Base-by-base conservation (phyloP, 37 sponge, comb jelly and placozoan genomes). In the Beroe forskalii region DNA sequence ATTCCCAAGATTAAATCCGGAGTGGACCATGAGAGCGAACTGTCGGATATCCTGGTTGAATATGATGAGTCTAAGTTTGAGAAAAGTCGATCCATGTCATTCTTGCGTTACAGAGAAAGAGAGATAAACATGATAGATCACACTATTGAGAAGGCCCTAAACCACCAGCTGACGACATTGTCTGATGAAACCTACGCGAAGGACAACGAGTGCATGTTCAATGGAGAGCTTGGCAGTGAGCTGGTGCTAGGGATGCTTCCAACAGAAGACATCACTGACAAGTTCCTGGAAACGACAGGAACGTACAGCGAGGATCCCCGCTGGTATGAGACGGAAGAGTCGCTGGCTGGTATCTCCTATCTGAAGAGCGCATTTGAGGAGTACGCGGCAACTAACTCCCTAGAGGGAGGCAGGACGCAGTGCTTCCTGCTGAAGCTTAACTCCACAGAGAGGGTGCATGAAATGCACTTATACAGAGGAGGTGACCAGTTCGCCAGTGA, bases 141-240 rank as follows among this genome's bases (percentile, higher is more conserved):
- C 12, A 80, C 35, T 1, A 44, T 80, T 20, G 27, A 20, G 12
- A 44, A 44, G 3, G 86, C 86, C 1, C 44, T 80, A 1, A 41
- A 80, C 30, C n/a, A 80, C 23, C 86, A 43, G 4, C 8, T 12
- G 1, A 80, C 35, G n/a, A 38, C 55, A 42, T 48, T 80, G 23
- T 80, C 86, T 38, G 86, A 80, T 38, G 55, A 33, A 23, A 25
- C 12, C 8, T n/a, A 80, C 30, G 86, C 86, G 1, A 41, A 33
- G 28, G 86, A 80, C 28, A 80, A 80, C 48, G 86, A 80, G 55
- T 80, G 86, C 28, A 80, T 80, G 30, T 80, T 80, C 40, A 80
- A 80, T 6, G 86, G 86, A 9, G 86, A 80, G 48, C 4, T 24
- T 2, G 40, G 86, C 1, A 38, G 25, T 44, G 55, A 32, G 17